Percentiles rank a stretch among this genome's conserved stretches.
Evolutionary conservation across 2,113 vertebrate genomes (phyloP).

Genomic region (Rana temporaria): DNA sequence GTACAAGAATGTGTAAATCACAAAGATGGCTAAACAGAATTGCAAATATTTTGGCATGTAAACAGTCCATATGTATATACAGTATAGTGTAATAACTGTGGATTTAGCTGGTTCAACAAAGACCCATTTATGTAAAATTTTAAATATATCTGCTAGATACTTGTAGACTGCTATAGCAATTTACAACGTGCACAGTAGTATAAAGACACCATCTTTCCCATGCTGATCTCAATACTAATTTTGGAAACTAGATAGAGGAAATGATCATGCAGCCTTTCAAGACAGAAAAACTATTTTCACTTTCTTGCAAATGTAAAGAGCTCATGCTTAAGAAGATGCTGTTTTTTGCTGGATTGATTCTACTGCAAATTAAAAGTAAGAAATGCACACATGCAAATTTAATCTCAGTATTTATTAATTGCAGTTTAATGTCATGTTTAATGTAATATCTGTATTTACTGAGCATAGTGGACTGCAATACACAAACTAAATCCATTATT

Average conservation of each 20-base stretch:
- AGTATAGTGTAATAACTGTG: too few relatives aligned
- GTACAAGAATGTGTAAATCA: too few relatives aligned
- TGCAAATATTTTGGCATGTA: too few relatives aligned
- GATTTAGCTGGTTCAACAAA: not conserved
- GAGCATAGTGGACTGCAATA: not conserved
- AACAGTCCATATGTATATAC: too few relatives aligned
- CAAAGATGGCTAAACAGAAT: too few relatives aligned
- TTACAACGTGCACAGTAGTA: not conserved
- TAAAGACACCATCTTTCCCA: not conserved
- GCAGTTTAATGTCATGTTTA: not conserved
- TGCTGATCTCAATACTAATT: not conserved
- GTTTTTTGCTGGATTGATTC: slow-evolving; percentile 73
- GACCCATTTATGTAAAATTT: not conserved
- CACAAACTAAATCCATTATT: not conserved
- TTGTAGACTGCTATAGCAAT: not conserved
- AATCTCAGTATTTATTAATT: not conserved
- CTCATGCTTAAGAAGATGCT: slow-evolving; percentile 63
- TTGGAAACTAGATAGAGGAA: slow-evolving; percentile 4
- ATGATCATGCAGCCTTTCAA: not conserved
- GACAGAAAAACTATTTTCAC: not conserved
- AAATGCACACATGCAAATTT: too few relatives aligned
- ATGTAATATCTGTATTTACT: not conserved
- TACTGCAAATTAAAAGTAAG: slow-evolving; percentile 78
- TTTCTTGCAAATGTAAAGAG: slow-evolving; percentile 9
- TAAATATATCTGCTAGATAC: not conserved